Evolutionary conservation across 2,888 invertebrate genomes (phyloP), one percentile per base, ranked within the genome.

Genomic region (Lithodes maja): DNA sequence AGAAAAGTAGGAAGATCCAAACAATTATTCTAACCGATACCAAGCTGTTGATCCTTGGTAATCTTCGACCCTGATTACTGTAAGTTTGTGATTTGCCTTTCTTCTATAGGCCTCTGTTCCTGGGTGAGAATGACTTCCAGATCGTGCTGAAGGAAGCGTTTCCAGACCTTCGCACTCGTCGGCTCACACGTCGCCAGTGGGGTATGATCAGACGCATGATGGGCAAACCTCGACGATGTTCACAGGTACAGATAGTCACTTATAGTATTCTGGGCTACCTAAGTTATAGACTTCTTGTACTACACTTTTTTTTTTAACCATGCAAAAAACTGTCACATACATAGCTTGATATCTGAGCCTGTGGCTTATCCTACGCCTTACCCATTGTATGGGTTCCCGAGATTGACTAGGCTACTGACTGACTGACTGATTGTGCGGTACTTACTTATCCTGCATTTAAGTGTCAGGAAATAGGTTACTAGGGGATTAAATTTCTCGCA

Each of bases 151-250:
- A 96, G 93, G 99, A 99, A 94, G 96, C 97, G 5, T 99, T 99
- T 94, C 99, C 99, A 0, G 97, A 97, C 93, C 94, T 99, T 89
- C 97, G 97, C 93, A 97, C 97, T 53, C 95, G 96, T 5, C 96
- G 96, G 93, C 94, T 99, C 90, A 97, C 97, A 1, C 95, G 98
- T 92, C 96, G 97, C 2, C 98, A 99, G 93, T 99, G 99, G 99
- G 97, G 97, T 85, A 97, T 98, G 94, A 97, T 99, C 89, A 95
- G 99, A 86, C 95, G 98, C 92, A 96, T 99, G 95, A 98, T 99
- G 97, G 99, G 99, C 0, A 99, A 99, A 93, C 99, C 99, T 0
- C 95, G 99, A 82, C 95, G 99, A 93, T 99, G 97, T 94, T 98
- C 98, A 0, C 96, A 97, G 91, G 94, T 93, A 90, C 78, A 17